These are phyloP conservation scores for Montipora sp. DNA, from an alignment of 64 coral and sea anemone genomes.

Conservation along the genomic window DNA sequence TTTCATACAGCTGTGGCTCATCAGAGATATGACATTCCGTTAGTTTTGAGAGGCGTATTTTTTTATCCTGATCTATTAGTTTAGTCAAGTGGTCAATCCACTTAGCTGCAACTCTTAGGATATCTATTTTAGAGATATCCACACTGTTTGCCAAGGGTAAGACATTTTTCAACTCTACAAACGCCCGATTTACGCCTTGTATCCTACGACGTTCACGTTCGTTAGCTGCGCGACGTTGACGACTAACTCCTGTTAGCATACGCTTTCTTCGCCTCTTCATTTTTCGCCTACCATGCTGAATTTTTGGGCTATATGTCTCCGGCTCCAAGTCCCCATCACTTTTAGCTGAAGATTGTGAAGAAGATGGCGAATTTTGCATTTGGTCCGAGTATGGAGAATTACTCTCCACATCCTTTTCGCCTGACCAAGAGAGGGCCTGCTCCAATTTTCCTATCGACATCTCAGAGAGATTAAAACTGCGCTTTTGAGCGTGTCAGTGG, in stretches of 20 bases:
- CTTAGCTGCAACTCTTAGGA: slow-evolving; percentile 81
- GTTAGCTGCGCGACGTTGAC: slow-evolving; percentile 86
- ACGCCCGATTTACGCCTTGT: slow-evolving; percentile 93
- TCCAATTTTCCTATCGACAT: background rate
- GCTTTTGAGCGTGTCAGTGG: background rate
- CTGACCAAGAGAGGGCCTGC: background rate
- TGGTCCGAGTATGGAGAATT: background rate
- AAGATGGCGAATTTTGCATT: slow-evolving; percentile 26
- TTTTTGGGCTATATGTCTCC: background rate
- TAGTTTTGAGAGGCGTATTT: background rate
- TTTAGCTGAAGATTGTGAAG: slow-evolving; percentile 26
- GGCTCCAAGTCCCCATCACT: slow-evolving; percentile 22
- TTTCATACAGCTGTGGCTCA: slow-evolving; percentile 22
- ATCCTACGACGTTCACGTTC: slow-evolving; percentile 85
- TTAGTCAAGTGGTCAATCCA: slow-evolving; percentile 94
- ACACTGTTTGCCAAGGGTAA: slow-evolving; percentile 77
- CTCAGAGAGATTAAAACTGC: background rate
- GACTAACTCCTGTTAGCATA: slow-evolving; percentile 95
- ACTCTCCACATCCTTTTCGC: background rate
- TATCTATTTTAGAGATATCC: slow-evolving; percentile 97
- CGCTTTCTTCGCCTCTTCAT: slow-evolving; percentile 85
- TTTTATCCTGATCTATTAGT: slow-evolving; percentile 78
- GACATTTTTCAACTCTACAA: slow-evolving; percentile 90
- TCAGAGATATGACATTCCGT: background rate
- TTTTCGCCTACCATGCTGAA: slow-evolving; percentile 34